Evolutionary conservation across 1,140 invertebrate species (phyloP), one percentile per base, ranked within the genome.

Genomic region (Ceratosolen solmsi): DNA sequence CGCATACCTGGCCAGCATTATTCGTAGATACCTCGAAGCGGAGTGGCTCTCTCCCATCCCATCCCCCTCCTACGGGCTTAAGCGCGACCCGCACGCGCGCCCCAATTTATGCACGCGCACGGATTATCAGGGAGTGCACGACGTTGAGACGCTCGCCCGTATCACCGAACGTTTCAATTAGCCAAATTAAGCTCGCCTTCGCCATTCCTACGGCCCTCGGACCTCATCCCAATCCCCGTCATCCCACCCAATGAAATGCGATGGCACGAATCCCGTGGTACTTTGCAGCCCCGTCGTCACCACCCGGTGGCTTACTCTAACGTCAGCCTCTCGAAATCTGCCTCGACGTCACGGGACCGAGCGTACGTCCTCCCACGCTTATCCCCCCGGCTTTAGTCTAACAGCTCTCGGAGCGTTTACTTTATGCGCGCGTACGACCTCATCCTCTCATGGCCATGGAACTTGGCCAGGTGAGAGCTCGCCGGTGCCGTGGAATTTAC

Each of bases 141-240:
- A 13, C 41, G 41, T 13, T 13, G 41, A 46, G 41, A 33, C 54
- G 7, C 7, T 11, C 65, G 4, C 65, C 63, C 71, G 71, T 79
- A 70, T 79, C 77, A 79, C 51, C 65, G 63, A 79, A 71, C 71
- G 77, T 71, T 79, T 79, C 77, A 79, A 79, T 79, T 79, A 79
- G 49, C 13, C 77, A 49, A 79, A 79, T 79, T 79, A 79, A 71
- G 22, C 51, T 8, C 27, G 27, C 27, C 54, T 58, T 58, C n/a
- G n/a, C n/a, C n/a, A n/a, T n/a, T n/a, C n/a, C 20, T 15, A 4
- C 54, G 54, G n/a, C 4, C 4, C 5, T 4, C 22, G 65, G 20
- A 20, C 33, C 4, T 1, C 36, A 20, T 5, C 20, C 17, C 58
- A 5, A 22, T n/a, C 51, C 51, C 20, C 11, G 20, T 20, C 51